Conservation (phyloP, 2,113 vertebrate genomes). For the Nymphicus hollandicus region DNA sequence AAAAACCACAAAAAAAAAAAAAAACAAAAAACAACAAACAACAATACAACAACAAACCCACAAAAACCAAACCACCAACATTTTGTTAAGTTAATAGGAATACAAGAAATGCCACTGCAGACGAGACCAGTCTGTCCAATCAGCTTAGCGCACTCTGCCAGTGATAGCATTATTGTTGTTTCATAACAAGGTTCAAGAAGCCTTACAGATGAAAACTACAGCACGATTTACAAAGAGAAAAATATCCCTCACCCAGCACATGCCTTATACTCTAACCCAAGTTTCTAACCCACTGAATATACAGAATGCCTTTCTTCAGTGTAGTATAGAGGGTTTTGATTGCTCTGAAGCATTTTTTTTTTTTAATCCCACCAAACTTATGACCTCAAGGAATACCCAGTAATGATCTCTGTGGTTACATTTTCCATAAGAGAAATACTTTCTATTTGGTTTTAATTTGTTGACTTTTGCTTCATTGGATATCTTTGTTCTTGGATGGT, state of each 20-base stretch:
- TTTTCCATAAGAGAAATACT: not conserved
- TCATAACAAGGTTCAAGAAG: not conserved
- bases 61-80: not conserved
- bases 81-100: not conserved
- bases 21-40: too few species aligned
- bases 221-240: not conserved
- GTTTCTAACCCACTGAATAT: not conserved
- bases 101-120: not conserved
- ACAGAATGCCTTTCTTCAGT: not conserved
- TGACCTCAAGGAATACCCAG: not conserved
- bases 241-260: not conserved
- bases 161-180: not conserved
- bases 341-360: not conserved
- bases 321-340: not conserved
- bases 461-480: not conserved
- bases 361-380: not conserved
- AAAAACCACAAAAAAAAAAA: too few species aligned
- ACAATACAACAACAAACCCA: not conserved
- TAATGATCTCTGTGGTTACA: not conserved
- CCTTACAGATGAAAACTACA: not conserved
- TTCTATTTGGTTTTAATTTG: not conserved
- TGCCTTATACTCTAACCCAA: not conserved
- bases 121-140: not conserved
- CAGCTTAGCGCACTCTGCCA: not conserved
- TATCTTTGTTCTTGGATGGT: not conserved